Evolutionary conservation across 2,113 vertebrate genomes (phyloP).

Genomic region (Theristicus caerulescens): DNA sequence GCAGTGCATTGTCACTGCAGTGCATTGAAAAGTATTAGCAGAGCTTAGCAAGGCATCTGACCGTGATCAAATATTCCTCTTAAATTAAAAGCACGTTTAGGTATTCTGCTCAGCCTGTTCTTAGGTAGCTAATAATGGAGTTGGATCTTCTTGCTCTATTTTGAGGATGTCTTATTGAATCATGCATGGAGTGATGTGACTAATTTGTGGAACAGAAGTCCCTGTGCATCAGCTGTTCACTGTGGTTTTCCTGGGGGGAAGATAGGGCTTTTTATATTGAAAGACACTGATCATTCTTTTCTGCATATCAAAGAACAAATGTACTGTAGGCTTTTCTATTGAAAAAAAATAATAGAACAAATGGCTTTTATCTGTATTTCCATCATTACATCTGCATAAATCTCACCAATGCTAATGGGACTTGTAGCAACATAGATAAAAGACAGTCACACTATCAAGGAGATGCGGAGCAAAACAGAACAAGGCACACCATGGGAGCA

Average conservation of each 20-base stretch:
- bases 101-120: neutral
- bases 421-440: neutral
- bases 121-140: neutral
- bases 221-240: neutral
- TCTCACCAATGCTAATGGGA: neutral
- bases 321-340: neutral
- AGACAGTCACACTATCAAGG: neutral
- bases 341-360: neutral
- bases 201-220: constrained; percentile 5
- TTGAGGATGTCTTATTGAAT: neutral
- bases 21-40: neutral
- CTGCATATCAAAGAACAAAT: constrained; percentile 31
- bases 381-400: neutral
- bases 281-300: constrained; percentile 33
- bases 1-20: neutral
- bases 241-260: neutral
- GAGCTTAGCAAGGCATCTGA: neutral
- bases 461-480: neutral
- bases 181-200: neutral
- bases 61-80: neutral
- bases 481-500: neutral
- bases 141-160: neutral
- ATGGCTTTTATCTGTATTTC: constrained; percentile 29
- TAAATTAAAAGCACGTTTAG: neutral
- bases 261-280: neutral